Evolutionary conservation across 2,797 vertebrate species (phyloP).

Genomic region (Manis crassicaudata): DNA sequence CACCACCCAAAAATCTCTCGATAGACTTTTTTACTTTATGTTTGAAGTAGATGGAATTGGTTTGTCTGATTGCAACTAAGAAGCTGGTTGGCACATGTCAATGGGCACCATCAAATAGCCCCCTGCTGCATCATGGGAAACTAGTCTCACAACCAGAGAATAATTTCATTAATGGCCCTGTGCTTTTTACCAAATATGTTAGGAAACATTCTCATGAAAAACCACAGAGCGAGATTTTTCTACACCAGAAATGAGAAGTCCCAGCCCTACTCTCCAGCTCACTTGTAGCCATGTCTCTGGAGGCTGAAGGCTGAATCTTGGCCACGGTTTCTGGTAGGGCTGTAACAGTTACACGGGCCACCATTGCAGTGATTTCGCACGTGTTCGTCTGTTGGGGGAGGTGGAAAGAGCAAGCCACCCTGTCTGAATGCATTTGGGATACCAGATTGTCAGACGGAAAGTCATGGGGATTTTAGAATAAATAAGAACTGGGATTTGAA

Average conservation of each 20-base stretch:
- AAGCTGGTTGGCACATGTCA: neutral
- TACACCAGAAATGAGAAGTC: neutral
- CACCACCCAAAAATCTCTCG: neutral
- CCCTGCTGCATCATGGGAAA: neutral
- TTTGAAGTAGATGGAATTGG: neutral
- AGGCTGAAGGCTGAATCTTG: neutral
- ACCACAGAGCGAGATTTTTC: neutral
- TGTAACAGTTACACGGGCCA: neutral
- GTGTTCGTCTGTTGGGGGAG: neutral
- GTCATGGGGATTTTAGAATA: neutral
- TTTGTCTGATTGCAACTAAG: neutral
- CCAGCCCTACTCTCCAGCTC: neutral
- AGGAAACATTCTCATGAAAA: conserved; percentile 1
- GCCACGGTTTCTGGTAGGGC: neutral
- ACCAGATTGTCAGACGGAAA: neutral
- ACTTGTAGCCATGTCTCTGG: neutral
- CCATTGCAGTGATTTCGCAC: no score
- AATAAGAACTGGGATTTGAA: neutral
- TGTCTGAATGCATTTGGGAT: neutral
- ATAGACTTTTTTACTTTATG: neutral
- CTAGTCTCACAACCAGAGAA: neutral
- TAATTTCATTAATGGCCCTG: neutral
- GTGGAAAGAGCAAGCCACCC: neutral
- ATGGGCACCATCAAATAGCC: neutral
- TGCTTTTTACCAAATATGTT: conserved; percentile 59